Percentiles rank a stretch among this genome's conserved stretches.
phyloP scores from a whole-genome alignment of 2,113 vertebrate species.

The Ictalurus punctatus region DNA sequence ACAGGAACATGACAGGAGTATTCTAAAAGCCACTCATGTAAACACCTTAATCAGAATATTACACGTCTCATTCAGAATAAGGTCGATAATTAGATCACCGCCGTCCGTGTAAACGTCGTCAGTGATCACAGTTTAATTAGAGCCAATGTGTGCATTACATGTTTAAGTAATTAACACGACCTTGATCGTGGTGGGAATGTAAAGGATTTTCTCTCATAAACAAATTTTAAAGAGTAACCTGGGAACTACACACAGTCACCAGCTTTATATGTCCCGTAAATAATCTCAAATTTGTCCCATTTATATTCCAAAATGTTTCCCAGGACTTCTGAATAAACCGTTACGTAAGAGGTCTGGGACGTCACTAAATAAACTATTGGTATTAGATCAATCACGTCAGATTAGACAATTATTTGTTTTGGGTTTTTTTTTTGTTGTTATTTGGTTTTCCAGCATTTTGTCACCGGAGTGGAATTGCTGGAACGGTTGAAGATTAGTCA shows the following conservation, averaged over 20 bases:
- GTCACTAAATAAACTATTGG: not conserved
- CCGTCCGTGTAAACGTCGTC: no score
- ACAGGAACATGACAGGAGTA: no score
- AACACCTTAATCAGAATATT: no score
- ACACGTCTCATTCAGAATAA: no score
- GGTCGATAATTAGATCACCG: no score
- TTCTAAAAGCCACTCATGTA: no score
- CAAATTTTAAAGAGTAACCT: not conserved
- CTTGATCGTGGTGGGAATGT: not conserved
- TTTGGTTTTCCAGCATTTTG: not conserved
- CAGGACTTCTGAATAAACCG: not conserved
- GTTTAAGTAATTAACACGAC: not conserved
- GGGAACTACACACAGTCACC: not conserved
- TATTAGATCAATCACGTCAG: not conserved
- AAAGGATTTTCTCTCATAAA: not conserved
- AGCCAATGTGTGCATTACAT: not conserved
- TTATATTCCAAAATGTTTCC: not conserved
- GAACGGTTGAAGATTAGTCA: not conserved
- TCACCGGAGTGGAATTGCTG: not conserved
- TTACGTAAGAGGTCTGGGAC: not conserved
- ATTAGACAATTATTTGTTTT: not conserved
- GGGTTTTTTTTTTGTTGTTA: not conserved
- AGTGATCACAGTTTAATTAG: not conserved
- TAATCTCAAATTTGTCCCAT: not conserved
- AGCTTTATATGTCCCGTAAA: not conserved